These are phyloP conservation scores for Gouania willdenowi DNA, from an alignment of 2,797 vertebrate genomes.

Conservation along the genomic window DNA sequence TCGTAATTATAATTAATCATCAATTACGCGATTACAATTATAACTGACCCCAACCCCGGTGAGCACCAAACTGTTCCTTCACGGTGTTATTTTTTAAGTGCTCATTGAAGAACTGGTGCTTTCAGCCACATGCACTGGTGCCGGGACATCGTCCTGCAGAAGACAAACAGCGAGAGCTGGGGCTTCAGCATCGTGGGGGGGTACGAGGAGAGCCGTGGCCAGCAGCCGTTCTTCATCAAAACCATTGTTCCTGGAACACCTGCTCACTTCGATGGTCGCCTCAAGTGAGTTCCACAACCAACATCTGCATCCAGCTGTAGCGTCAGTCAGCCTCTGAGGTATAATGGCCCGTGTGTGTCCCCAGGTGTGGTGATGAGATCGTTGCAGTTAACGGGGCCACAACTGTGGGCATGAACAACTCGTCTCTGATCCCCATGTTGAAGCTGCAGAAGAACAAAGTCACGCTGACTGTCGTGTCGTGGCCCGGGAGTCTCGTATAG, in stretches of 20 bases:
- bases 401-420: constrained; percentile 91
- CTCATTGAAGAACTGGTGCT: no score
- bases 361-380: constrained; percentile 92
- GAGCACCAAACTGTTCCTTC: no score
- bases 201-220: constrained; percentile 87
- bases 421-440: constrained; percentile 88
- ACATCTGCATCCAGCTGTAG: no score
- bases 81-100: no score
- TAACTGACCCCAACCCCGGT: no score
- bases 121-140: constrained; percentile 89
- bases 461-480: constrained; percentile 88
- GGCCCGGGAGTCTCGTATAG: constrained; percentile 87
- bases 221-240: constrained; percentile 95
- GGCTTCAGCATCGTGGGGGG: constrained; percentile 95
- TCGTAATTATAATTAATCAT: no score
- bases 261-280: constrained; percentile 85
- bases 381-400: constrained; percentile 90
- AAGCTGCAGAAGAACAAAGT: constrained; percentile 92
- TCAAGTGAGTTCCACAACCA: constrained; percentile 78
- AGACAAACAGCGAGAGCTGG: constrained; percentile 90
- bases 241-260: constrained; percentile 93
- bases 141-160: constrained; percentile 84
- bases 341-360: no score
- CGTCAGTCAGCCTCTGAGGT: background rate
- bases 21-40: no score